Percentiles rank a stretch among this genome's conserved stretches.
Evolutionary conservation across 2,888 invertebrate genomes (phyloP).

Genomic region (Eupithecia insigniata): DNA sequence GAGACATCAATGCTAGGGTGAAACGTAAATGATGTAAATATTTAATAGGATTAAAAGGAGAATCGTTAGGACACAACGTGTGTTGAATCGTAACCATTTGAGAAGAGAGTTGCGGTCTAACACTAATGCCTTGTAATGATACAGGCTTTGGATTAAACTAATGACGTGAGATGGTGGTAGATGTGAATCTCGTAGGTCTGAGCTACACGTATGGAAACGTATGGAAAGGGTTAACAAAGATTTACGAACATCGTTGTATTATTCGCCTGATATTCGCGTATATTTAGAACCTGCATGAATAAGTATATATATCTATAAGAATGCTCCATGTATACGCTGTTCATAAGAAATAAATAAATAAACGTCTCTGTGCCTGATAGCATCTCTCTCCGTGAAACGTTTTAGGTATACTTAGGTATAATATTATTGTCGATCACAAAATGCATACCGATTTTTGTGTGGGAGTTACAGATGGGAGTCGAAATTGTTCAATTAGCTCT

Average conservation of each 20-base stretch:
- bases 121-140: conserved; percentile 39
- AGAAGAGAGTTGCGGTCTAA: conserved; percentile 30
- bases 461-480: background rate
- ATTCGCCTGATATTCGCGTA: too few species aligned
- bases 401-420: too few species aligned
- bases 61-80: conserved; percentile 1
- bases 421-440: background rate
- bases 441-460: background rate
- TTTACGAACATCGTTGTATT: background rate
- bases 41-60: background rate
- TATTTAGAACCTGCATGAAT: too few species aligned
- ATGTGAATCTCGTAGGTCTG: background rate
- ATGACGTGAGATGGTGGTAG: background rate
- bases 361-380: too few species aligned
- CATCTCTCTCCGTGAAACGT: too few species aligned
- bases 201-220: too few species aligned
- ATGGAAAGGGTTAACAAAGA: background rate
- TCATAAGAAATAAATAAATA: too few species aligned
- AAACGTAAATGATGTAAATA: background rate
- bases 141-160: conserved; percentile 38
- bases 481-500: background rate
- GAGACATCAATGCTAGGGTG: background rate
- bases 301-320: too few species aligned
- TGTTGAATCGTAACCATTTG: conserved; percentile 24
- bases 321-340: too few species aligned